phyloP scores from a whole-genome alignment of 2,888 invertebrate genomes.

The Polylopha cassiicola region DNA sequence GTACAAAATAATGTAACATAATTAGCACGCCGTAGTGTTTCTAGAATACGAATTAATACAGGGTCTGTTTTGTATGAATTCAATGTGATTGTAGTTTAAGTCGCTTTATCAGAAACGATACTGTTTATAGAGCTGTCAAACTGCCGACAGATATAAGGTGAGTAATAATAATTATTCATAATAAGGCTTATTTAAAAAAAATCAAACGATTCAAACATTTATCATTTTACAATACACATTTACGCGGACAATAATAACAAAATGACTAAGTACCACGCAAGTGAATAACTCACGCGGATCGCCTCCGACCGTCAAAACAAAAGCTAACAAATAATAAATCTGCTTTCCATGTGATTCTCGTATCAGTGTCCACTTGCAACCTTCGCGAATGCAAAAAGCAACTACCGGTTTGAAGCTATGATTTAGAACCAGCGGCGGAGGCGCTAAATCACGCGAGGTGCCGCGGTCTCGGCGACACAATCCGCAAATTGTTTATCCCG shows the following conservation, averaged over 20 bases:
- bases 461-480: conserved; percentile 61
- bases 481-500: conserved; percentile 73
- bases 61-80: conserved; percentile 77
- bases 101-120: conserved; percentile 58
- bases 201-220: too few species aligned
- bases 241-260: conserved; percentile 29
- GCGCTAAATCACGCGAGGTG: conserved; percentile 68
- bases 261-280: conserved; percentile 30
- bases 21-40: conserved; percentile 58
- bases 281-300: conserved; percentile 14
- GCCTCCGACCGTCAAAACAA: conserved; percentile 36
- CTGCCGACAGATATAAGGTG: conserved; percentile 64
- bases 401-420: conserved; percentile 57
- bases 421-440: conserved; percentile 60
- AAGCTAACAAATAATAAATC: conserved; percentile 56
- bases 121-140: conserved; percentile 67
- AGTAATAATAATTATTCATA: conserved; percentile 29
- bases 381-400: conserved; percentile 55
- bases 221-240: too few species aligned
- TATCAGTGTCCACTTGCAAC: conserved; percentile 44
- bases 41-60: conserved; percentile 73
- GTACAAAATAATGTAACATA: conserved; percentile 72
- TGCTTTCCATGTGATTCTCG: conserved; percentile 45
- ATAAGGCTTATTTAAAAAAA: too few species aligned
- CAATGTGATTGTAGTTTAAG: conserved; percentile 77